Conservation (phyloP, 2,797 vertebrate genomes). For the Anguilla megastoma region DNA sequence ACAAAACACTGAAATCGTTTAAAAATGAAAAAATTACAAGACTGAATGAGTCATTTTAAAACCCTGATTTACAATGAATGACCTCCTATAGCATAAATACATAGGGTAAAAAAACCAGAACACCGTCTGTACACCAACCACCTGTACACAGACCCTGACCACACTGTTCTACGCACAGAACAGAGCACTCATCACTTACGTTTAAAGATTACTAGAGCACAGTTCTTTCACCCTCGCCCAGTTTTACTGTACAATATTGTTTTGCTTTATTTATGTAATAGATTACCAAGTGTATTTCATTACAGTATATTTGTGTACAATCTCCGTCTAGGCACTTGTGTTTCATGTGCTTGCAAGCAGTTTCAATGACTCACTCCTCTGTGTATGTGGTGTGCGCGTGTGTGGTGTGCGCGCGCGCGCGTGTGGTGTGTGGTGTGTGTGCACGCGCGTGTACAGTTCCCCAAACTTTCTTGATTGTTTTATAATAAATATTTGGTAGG, state of each 20-base stretch:
- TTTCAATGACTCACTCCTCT: slow-evolving; percentile 22
- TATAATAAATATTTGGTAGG: background rate
- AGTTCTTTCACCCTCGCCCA: background rate
- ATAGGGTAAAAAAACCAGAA: slow-evolving; percentile 21
- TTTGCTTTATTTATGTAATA: background rate
- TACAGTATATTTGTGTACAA: slow-evolving; percentile 58
- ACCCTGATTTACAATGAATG: slow-evolving; percentile 25
- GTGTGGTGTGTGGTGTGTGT: background rate
- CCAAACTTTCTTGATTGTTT: background rate
- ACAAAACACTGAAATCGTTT: slow-evolving; percentile 17
- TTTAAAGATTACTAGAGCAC: background rate
- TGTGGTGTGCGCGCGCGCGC: background rate
- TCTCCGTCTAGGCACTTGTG: slow-evolving; percentile 69
- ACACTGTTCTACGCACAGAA: background rate
- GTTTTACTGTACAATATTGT: background rate
- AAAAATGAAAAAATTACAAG: slow-evolving; percentile 29
- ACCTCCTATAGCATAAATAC: background rate
- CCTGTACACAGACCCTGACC: background rate
- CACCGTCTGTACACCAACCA: background rate
- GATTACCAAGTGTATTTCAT: slow-evolving; percentile 35
- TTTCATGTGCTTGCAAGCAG: slow-evolving; percentile 52
- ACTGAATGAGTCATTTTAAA: slow-evolving; percentile 27
- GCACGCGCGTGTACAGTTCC: background rate
- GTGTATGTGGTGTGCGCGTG: background rate
- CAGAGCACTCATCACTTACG: background rate